Evolutionary conservation across 2,113 vertebrate genomes (phyloP), one percentile per base, ranked within the genome.

Genomic region (Sceloporus undulatus): DNA sequence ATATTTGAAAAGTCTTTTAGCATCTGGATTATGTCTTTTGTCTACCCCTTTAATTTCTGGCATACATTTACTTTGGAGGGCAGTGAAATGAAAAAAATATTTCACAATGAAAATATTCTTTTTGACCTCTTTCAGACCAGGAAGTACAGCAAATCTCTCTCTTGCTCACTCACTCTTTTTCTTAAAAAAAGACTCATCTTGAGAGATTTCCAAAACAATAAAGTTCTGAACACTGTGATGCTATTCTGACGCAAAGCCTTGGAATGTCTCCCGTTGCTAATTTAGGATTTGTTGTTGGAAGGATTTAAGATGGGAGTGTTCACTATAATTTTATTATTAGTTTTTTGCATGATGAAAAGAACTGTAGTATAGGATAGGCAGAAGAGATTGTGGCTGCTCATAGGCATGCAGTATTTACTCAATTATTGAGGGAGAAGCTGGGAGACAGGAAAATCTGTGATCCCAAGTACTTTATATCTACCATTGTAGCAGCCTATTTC

Each of bases 131-230:
- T 77, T 16, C 68, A 54, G 13, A 34, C 82, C 16, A 84, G 65
- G 62, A 79, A 79, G 27, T 56, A 56, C 27, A 16, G 52, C 25
- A 56, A 54, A 56, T 79, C 81, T 82, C 40, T 27, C 38, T 40
- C 14, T 14, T 25, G 25, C 23, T 25, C 59, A 18, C 9, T 59
- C 66, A 21, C 16, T 21, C 34, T 9, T 19, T 59, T 13, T 59
- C 83, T 38, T 59, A 75, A 54, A 48, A 48, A 48, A 90, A 90
- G 52, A 4, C 21, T 14, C 0, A 9, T 80, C 73, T 84, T 2
- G 80, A 27, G 87, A 90, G 38, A 81, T 85, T 89, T 89, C 71
- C 91, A 87, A 91, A 90, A 52, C 16, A 81, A 0, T 82, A 89
- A 85, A 66, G 42, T 75, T 85, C 70, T 25, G 71, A 66, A 65